Base-by-base conservation (phyloP, 2,888 invertebrate species). In the Leucophenga montana region DNA sequence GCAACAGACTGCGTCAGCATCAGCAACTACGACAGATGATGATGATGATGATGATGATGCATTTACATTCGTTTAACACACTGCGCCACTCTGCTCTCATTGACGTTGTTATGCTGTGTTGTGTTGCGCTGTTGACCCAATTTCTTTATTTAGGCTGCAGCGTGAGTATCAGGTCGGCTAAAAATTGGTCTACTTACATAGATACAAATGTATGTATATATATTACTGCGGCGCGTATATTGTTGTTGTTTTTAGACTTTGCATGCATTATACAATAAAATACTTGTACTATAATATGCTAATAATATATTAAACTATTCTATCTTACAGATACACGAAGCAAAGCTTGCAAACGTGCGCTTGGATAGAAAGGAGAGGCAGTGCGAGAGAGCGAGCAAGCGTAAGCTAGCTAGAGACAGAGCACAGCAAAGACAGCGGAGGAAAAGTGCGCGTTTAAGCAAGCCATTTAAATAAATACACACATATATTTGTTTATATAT, bases 401-500 rank as follows among this genome's bases (percentile, higher is more conserved):
- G 39, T 5, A 8, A 11, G 99, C n/a, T 39, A 8, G 39, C 39
- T 39, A 39, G 39, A 1, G 14, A 53, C 2, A 6, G 3, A 18
- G 53, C 1, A 4, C 18, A 14, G 27, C 13, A 31, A 57, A 22
- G 33, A 33, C 33, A 33, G 33, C 8, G 33, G 3, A 33, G 33
- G 99, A 99, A 97, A 98, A 88, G 98, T 99, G 50, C 93, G 99
- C 76, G 99, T 99, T 70, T 99, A 99, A 39, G 39, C 39, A 11
- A 39, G 39, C 39, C 27, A 27, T 27, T n/a, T n/a, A n/a, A n/a
- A n/a, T 33, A 33, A 33, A 33, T 8, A 33, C 33, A 33, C 33
- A 33, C 33, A 33, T 8, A 33, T 5, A 33, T 8, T 33, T 33
- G 8, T 8, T 5, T 8, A 39, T 1, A 11, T 11, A 39, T 39